Evolutionary conservation across 2,888 invertebrate genomes (phyloP), one percentile per base, ranked within the genome.

Genomic region (Cecidostiba fungosa): DNA sequence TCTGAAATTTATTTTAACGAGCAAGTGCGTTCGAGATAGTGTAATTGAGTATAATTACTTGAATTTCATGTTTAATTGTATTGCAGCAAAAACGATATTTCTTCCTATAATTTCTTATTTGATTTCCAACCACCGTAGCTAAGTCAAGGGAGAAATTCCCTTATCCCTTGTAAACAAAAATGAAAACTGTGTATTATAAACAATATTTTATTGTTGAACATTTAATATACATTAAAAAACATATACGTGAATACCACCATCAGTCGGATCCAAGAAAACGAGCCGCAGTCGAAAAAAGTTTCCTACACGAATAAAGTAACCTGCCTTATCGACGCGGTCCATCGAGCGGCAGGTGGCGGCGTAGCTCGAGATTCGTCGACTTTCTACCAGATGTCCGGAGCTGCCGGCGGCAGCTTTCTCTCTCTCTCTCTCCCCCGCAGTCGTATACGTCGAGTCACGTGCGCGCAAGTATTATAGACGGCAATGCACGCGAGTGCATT

Each of bases 301-400:
- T 23, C 29, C 29, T 23, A 19, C 6, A 16, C 4, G 39, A 62
- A 19, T 29, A 26, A 14, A 70, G 69, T 19, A 43, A 70, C 69
- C 84, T 86, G 66, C 66, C 77, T 86, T 86, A 84, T 81, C 86
- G 86, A 84, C 84, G 10, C 16, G 19, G 39, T 26, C 36, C 26
- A 78, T 79, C 66, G 79, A 66, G 47, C 47, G 50, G 19, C 77
- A 66, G 76, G 32, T 62, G 29, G 23, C 23, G 36, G 66, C 47
- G 32, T 19, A 69, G 82, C 39, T 8, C 12, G 36, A 54, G 66
- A 82, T 86, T 86, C 86, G 79, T 59, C 12, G 23, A n/a, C 32
- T 54, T 69, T 32, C 84, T 86, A 70, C 81, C 81, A 86, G 86
- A 86, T 86, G 86, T 84, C 86, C 70, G 74, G 32, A 54, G 76